These are phyloP conservation scores for Malurus elegans DNA, from an alignment of 2,113 vertebrate genomes.

Conservation along the genomic window DNA sequence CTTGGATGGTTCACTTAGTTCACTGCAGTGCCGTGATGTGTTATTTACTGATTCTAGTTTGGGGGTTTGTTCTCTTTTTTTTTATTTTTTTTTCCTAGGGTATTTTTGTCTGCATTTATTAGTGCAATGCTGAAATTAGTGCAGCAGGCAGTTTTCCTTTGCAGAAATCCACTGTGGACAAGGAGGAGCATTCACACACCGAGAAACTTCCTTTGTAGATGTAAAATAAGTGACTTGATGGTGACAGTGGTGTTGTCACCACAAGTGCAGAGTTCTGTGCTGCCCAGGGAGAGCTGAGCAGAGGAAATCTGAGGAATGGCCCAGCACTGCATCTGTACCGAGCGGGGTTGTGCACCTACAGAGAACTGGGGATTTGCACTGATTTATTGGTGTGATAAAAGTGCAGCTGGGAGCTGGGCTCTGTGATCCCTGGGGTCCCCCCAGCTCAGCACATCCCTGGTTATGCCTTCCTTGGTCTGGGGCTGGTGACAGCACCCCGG, in stretches of 20 bases:
- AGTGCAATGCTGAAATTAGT: neutral
- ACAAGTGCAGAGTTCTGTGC: neutral
- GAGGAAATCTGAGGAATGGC: neutral
- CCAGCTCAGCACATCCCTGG: neutral
- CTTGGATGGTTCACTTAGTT: neutral
- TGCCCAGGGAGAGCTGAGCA: neutral
- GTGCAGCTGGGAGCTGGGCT: neutral
- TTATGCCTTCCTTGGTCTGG: neutral
- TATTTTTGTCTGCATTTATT: neutral
- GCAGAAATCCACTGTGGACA: neutral
- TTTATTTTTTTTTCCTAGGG: neutral
- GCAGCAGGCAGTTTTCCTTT: neutral
- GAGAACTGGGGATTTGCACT: neutral
- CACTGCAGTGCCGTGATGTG: neutral
- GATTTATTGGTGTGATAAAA: neutral
- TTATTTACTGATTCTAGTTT: neutral
- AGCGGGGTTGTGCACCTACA: neutral
- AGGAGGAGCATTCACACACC: neutral
- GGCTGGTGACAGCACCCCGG: neutral
- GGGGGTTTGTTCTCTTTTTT: neutral
- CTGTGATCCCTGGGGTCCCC: rapidly evolving
- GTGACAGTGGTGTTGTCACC: rapidly evolving
- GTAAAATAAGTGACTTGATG: neutral
- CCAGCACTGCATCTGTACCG: too few species aligned
- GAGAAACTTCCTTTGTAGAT: neutral